Percentiles rank a stretch among this genome's conserved stretches.
Conservation (phyloP, 2,113 vertebrate genomes). For the Thomomys bottae region DNA sequence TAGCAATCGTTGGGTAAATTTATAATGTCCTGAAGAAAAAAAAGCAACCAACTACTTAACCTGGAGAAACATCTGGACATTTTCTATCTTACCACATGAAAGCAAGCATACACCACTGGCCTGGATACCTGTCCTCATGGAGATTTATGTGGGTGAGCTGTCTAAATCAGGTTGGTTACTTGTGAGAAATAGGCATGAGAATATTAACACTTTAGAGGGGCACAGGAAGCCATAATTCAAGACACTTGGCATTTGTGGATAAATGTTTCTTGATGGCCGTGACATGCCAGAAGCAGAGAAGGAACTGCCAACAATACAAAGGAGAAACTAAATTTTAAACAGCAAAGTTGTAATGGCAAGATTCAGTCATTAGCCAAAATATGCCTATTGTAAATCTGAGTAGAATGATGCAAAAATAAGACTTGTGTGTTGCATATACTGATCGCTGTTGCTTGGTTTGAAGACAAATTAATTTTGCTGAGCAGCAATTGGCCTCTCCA, state of each 20-base stretch:
- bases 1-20: too few relatives aligned
- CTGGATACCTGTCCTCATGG: not conserved
- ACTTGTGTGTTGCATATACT: not conserved
- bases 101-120: not conserved
- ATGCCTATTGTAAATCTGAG: not conserved
- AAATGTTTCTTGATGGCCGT: not conserved
- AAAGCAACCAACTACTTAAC: not conserved
- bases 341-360: not conserved
- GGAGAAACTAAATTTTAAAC: constrained; percentile 9
- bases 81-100: not conserved
- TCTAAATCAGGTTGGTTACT: not conserved
- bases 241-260: not conserved
- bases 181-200: not conserved
- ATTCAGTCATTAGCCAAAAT: constrained; percentile 10
- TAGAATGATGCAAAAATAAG: not conserved
- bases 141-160: not conserved
- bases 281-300: constrained; percentile 6
- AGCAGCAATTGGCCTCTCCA: not conserved
- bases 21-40: not conserved
- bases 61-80: not conserved
- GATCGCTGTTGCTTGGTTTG: not conserved
- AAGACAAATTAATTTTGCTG: not conserved
- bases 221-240: constrained; percentile 9
- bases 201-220: not conserved
- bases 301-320: constrained; percentile 6